These are phyloP conservation scores for Formicarius rufipectus DNA, from an alignment of 2,113 vertebrate genomes.

Conservation along the genomic window DNA sequence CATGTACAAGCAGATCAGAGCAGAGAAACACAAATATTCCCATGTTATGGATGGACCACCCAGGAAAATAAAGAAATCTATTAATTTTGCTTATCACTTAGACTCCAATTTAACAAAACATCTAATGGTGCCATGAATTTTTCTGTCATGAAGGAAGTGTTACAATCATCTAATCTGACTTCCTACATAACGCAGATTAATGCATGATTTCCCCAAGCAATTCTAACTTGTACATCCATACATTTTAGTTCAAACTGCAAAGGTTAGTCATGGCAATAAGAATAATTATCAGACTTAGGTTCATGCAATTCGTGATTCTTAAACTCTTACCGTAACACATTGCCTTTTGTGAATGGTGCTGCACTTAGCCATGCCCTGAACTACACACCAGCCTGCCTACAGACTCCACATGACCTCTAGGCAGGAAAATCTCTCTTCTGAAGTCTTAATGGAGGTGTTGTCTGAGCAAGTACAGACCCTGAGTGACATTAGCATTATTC, in stretches of 20 bases:
- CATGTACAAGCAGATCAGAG: conserved; percentile 7
- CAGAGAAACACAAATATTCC: conserved; percentile 20
- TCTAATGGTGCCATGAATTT: conserved; percentile 46
- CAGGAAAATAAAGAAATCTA: conserved; percentile 42
- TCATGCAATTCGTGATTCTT: background rate
- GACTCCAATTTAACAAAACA: conserved; percentile 39
- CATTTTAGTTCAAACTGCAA: background rate
- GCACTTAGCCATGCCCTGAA: background rate
- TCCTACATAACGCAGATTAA: background rate
- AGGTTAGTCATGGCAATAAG: background rate
- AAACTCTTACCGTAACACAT: background rate
- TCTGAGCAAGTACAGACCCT: conserved; percentile 58
- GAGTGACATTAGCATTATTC: conserved; percentile 57
- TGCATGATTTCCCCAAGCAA: background rate
- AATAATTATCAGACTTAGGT: background rate
- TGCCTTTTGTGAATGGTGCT: conserved; percentile 27
- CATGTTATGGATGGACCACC: conserved; percentile 29
- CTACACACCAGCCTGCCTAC: background rate
- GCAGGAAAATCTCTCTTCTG: conserved; percentile 62
- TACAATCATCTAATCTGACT: conserved; percentile 39
- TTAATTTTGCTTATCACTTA: conserved; percentile 50
- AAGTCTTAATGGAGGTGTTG: conserved; percentile 64
- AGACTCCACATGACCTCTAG: conserved; percentile 52
- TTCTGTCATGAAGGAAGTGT: conserved; percentile 59
- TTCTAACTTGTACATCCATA: background rate